Evolutionary conservation across 2,888 invertebrate genomes (phyloP), one percentile per base, ranked within the genome.

Genomic region (Leptopilina syphax): DNA sequence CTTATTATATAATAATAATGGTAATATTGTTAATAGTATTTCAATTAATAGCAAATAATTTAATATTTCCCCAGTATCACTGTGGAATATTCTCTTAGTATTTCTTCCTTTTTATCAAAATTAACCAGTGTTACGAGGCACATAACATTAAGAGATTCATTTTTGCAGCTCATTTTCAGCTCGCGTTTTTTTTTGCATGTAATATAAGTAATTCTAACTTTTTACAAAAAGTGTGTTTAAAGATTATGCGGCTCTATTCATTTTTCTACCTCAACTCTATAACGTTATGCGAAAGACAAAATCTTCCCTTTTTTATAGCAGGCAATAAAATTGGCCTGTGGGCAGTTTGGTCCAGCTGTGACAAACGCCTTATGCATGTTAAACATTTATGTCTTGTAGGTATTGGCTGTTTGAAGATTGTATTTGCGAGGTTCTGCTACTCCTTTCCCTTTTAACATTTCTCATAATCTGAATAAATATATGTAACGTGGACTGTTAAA

Each of bases 271-370:
- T 82, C 77, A 76, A 78, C 80, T 77, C 77, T 77, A 83, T 80
- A 70, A 82, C 47, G 76, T 77, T 65, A 70, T 70, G 27, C 73
- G 27, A n/a, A 57, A 34, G 13, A n/a, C 34, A 73, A 50, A 73
- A 57, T 68, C 68, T 66, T 77, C 78, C 78, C 79, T 86, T 86
- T 86, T 85, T 87, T 88, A 87, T 87, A 87, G 87, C 86, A 85
- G 88, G 91, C 88, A 90, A 92, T 92, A 92, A 92, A 92, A 92
- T 88, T 88, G 87, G 90, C 87, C 92, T 91, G 92, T 85, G 90
- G 91, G 90, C 92, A 91, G 90, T 92, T 92, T 88, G 84, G 89
- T 88, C 90, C 91, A 92, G 89, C 91, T 89, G 91, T 87, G 88
- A 85, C 88, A 83, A 86, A 87, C 89, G 87, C 90, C 91, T 91